Base-by-base conservation (phyloP, 2,113 vertebrate species). In the Cyprinodon tularosa region DNA sequence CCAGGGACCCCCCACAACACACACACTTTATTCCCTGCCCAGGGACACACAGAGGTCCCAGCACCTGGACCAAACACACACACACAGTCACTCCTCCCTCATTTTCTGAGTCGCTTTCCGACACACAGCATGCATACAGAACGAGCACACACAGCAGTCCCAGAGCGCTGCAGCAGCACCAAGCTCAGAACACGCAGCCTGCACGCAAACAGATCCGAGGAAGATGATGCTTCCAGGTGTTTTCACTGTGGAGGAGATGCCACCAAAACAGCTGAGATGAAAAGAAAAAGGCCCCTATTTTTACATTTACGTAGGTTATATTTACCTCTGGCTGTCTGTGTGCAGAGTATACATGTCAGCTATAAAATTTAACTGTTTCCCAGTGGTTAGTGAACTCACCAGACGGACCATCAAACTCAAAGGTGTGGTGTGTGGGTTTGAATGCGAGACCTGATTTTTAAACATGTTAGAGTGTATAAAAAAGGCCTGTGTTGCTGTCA, bases 401-500 rank as follows among this genome's bases (percentile, higher is more conserved):
- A 84, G 82, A 83, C 83, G 83, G 53, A 82, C 20, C 57, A 44
- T 82, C 77, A 72, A 82, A 76, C 62, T 66, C 74, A 74, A 71
- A 77, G 38, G 65, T 77, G 67, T 63, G 53, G 72, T 64, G 71
- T 36, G 63, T 64, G 50, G 67, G 2, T 77, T 70, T 81, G 48
- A 86, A 78, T 67, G 59, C 71, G 45, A 66, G 62, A 59, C 67
- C 71, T 75, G 77, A 84, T 66, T 84, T 81, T 83, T 57, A 78
- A 84, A 84, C 84, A 79, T 92, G 82, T 65, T 80, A 22, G 68
- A 68, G 86, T 94, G 91, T 91, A 29, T 29, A 90, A 93, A 91
- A 84, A 83, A 57, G 39, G 81, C 81, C 85, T 72, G 80, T 91
- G 86, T 93, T 82, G 64, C 86, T 88, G 90, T 93, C 90, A 92